These are phyloP conservation scores for Diorhabda carinulata DNA, from an alignment of 1,140 invertebrate species.

Conservation along the genomic window DNA sequence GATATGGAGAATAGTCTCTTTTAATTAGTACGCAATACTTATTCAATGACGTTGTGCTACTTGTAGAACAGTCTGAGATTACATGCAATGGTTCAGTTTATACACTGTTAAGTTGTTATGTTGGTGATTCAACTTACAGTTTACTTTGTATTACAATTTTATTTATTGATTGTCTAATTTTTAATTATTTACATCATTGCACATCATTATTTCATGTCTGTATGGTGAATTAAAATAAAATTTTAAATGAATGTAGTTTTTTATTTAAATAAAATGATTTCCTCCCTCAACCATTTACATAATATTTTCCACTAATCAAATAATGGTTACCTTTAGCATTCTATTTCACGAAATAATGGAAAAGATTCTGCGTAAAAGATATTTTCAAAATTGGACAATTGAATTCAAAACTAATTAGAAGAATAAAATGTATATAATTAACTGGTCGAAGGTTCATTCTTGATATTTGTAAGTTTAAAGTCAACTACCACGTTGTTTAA, in stretches of 20 bases:
- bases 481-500: no score
- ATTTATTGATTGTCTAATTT: conserved; percentile 15
- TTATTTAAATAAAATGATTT: neutral
- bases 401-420: no score
- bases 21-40: conserved; percentile 44
- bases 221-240: conserved; percentile 45
- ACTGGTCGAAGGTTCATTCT: no score
- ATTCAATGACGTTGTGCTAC: conserved; percentile 46
- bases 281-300: no score
- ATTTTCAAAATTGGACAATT: no score
- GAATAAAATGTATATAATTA: no score
- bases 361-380: no score
- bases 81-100: conserved; percentile 37
- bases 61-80: conserved; percentile 41
- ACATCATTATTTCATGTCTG: conserved; percentile 46
- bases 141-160: conserved; percentile 27
- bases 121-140: conserved; percentile 37
- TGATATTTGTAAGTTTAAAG: no score
- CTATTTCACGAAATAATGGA: no score
- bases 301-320: no score
- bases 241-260: neutral
- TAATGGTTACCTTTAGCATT: no score
- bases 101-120: conserved; percentile 31
- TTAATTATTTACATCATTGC: conserved; percentile 36
- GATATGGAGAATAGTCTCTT: conserved; percentile 43